Percentiles rank a stretch among this genome's conserved stretches.
phyloP scores from a whole-genome alignment of 1,140 invertebrate species.

The Drosophila sp. region DNA sequence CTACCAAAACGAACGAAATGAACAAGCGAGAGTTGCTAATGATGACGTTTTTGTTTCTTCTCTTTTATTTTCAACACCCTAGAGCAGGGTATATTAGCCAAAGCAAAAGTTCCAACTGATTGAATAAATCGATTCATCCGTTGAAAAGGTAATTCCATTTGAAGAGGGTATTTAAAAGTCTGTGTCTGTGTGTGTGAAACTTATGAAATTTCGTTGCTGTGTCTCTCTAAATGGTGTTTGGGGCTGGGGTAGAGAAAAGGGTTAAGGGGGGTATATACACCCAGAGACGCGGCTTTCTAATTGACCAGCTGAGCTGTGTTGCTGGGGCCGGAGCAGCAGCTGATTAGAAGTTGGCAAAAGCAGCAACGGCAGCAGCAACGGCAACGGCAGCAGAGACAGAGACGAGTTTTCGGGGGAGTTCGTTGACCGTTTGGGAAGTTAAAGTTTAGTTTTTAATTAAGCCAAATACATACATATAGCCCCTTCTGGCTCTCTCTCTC shows the following conservation, averaged over 20 bases:
- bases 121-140: neutral
- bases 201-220: neutral
- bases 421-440: constrained; percentile 69
- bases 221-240: neutral
- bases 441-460: constrained; percentile 66
- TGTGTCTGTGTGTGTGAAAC: neutral
- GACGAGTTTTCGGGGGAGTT: constrained; percentile 63
- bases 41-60: constrained; percentile 41
- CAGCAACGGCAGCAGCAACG: constrained; percentile 21
- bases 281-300: constrained; percentile 47
- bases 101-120: neutral
- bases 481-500: constrained; percentile 22
- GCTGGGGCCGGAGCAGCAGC: constrained; percentile 43
- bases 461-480: constrained; percentile 73
- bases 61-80: constrained; percentile 19
- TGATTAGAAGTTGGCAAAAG: constrained; percentile 69
- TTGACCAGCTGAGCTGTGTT: constrained; percentile 50
- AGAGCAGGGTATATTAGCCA: neutral
- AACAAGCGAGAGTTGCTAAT: constrained; percentile 71
- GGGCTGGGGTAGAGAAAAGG: neutral
- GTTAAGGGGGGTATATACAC: neutral
- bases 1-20: constrained; percentile 14
- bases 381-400: constrained; percentile 22
- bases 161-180: neutral
- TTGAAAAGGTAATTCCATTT: neutral